phyloP scores from a whole-genome alignment of 2,888 invertebrate genomes.

The Spialia ferax region DNA sequence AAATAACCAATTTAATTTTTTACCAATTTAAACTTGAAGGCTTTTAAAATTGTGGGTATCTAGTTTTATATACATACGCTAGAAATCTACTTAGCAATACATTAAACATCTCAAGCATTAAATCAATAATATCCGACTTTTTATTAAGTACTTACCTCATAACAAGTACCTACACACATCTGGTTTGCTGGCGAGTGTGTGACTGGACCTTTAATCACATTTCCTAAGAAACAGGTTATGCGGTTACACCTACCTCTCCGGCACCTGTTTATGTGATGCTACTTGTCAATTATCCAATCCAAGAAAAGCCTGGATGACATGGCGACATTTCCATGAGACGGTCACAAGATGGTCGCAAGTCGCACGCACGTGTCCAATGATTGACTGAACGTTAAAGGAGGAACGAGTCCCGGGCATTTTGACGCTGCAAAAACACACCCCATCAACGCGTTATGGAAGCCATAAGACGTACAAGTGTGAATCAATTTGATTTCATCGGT shows the following conservation, averaged over 20 bases:
- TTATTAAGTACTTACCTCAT: neutral
- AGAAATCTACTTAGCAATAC: too few species aligned
- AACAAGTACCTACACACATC: neutral
- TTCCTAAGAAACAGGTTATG: conserved; percentile 65
- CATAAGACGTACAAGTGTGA: conserved; percentile 82
- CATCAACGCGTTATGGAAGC: conserved; percentile 71
- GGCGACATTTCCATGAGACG: conserved; percentile 66
- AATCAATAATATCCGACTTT: neutral
- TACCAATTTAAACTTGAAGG: too few species aligned
- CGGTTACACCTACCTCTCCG: conserved; percentile 55
- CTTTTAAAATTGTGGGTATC: too few species aligned
- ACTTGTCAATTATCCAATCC: conserved; percentile 65
- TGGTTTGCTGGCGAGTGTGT: conserved; percentile 6
- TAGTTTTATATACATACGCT: too few species aligned
- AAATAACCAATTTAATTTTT: too few species aligned
- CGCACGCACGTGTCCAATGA: conserved; percentile 76
- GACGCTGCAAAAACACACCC: conserved; percentile 71
- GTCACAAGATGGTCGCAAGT: too few species aligned
- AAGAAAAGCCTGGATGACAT: conserved; percentile 62
- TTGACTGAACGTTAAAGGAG: conserved; percentile 74
- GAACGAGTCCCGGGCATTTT: conserved; percentile 80
- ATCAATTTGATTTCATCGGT: conserved; percentile 83
- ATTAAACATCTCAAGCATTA: neutral
- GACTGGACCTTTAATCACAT: conserved; percentile 44
- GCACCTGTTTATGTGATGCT: conserved; percentile 55